A percentile compares a stretch with the other conserved stretches of the same genome.
phyloP scores from a whole-genome alignment of 1,140 invertebrate species.

The Matsumurasca onukii region DNA sequence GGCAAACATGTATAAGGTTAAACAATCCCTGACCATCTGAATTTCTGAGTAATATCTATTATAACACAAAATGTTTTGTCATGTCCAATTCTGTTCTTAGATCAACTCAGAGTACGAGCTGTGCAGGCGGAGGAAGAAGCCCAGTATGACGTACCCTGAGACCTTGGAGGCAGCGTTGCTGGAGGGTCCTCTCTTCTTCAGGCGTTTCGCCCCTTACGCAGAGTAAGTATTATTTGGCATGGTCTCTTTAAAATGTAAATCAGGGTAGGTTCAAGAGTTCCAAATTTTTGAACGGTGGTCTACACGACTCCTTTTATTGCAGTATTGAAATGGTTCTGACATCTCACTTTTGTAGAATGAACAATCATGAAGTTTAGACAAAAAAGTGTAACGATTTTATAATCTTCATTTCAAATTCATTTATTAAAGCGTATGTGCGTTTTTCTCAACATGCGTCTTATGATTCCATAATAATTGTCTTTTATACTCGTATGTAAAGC shows the following conservation, averaged over 20 bases:
- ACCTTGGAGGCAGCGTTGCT: constrained; percentile 66
- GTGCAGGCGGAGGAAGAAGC: constrained; percentile 64
- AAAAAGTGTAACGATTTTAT: too few relatives aligned
- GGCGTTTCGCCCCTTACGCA: constrained; percentile 53
- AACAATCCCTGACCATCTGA: too few relatives aligned
- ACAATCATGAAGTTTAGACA: too few relatives aligned
- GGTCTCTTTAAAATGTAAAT: background rate
- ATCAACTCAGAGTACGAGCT: constrained; percentile 67
- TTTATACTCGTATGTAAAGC: too few relatives aligned
- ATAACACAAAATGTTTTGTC: constrained; percentile 45
- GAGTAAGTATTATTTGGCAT: constrained; percentile 51
- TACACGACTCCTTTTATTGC: too few relatives aligned
- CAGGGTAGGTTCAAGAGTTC: too few relatives aligned
- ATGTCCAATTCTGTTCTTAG: constrained; percentile 35
- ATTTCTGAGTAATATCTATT: constrained; percentile 56
- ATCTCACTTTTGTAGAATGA: background rate
- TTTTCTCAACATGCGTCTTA: too few relatives aligned
- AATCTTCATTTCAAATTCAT: too few relatives aligned
- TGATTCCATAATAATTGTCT: too few relatives aligned
- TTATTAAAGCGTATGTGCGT: too few relatives aligned
- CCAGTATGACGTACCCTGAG: constrained; percentile 68
- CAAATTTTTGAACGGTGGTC: too few relatives aligned
- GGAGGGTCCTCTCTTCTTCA: constrained; percentile 59
- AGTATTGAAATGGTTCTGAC: background rate
- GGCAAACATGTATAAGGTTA: background rate